phyloP scores from a whole-genome alignment of 2,797 vertebrate species.

The Periophthalmus magnuspinnatus region DNA sequence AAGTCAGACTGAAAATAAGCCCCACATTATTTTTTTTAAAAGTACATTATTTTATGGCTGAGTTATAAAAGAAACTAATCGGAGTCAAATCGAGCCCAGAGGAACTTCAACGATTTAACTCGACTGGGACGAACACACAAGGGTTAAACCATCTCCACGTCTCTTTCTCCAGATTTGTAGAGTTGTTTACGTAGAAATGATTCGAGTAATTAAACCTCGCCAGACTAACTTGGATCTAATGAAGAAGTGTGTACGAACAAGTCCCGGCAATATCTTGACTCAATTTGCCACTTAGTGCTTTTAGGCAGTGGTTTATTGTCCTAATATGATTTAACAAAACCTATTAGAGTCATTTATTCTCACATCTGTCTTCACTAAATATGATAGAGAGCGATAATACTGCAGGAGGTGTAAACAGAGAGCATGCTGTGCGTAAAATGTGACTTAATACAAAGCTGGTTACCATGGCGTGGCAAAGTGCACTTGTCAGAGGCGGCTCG shows the following conservation, averaged over 20 bases:
- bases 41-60: too few relatives aligned
- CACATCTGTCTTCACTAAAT: constrained; percentile 43
- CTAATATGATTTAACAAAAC: constrained; percentile 40
- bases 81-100: too few relatives aligned
- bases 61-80: too few relatives aligned
- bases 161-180: constrained; percentile 18
- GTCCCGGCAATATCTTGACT: constrained; percentile 14
- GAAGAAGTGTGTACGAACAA: constrained; percentile 32
- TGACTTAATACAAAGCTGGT: constrained; percentile 39
- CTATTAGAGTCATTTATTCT: constrained; percentile 56
- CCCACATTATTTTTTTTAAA: too few relatives aligned
- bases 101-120: too few relatives aligned
- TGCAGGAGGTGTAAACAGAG: constrained; percentile 33
- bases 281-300: constrained; percentile 23
- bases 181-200: constrained; percentile 24
- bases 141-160: constrained; percentile 35
- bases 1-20: too few relatives aligned
- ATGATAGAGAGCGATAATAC: constrained; percentile 30
- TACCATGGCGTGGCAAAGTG: neutral
- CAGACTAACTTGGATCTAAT: constrained; percentile 26
- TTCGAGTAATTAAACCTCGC: constrained; percentile 29
- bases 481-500: neutral
- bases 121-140: too few relatives aligned
- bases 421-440: constrained; percentile 37
- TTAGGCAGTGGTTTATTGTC: constrained; percentile 32